Base-by-base conservation (phyloP, 1,140 invertebrate species). In the Vanessa tameamea region DNA sequence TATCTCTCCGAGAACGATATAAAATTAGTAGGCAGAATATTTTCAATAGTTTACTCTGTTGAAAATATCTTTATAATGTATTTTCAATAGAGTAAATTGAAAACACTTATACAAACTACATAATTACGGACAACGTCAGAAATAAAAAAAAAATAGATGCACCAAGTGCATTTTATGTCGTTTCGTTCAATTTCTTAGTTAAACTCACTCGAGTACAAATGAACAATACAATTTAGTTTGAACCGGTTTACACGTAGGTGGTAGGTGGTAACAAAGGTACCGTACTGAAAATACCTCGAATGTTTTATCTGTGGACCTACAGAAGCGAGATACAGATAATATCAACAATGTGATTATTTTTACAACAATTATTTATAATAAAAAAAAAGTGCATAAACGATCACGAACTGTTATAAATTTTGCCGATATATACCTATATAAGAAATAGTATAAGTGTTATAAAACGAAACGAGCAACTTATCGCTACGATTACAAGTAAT, bases 141-240 rank as follows among this genome's bases (percentile, higher is more conserved):
- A 31, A 31, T 31, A 31, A 31, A 20, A 20, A 20, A 20, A 20
- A 31, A 31, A 31, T 31, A 31, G 6, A 31, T 31, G 26, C 26
- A 31, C 2, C 6, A 3, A 31, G 26, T 31, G 26, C 26, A 31
- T 31, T 31, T 31, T 6, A 4, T 31, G 26, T 31, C 20, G 20
- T 20, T 20, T 20, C 20, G 20, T 31, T 31, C 6, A 9, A 43
- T 43, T 43, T 43, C 37, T 43, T 43, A 43, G 5, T n/a, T 14
- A 13, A 51, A 13, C 0, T 51, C 13, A n/a, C 14, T 23, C 20
- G 26, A 15, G 8, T 43, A 8, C 37, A 43, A 68, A 68, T 55
- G 67, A 59, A 59, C 67, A 69, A 59, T 69, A 69, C 53, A 13
- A 47, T 23, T 37, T n/a, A 47, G 16, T 57, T 15, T 20, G n/a